These are phyloP conservation scores for Fulica atra DNA, from an alignment of 2,113 vertebrate genomes.

Conservation along the genomic window DNA sequence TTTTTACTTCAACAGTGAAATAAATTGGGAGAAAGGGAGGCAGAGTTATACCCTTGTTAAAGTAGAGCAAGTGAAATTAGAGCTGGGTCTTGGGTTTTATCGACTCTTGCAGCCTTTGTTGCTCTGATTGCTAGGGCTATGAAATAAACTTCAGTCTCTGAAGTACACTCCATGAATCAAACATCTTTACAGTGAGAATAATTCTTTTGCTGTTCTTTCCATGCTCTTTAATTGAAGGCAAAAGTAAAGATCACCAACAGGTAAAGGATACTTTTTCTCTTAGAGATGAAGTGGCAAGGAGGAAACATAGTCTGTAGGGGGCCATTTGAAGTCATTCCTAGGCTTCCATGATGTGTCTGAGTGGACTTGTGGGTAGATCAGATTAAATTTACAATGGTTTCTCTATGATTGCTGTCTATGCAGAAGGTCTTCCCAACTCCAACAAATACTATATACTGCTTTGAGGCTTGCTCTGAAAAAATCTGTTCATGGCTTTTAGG, in stretches of 20 bases:
- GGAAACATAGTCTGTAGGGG: not conserved
- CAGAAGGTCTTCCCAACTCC: not conserved
- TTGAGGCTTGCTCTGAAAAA: not conserved
- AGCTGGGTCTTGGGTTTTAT: not conserved
- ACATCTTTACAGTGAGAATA: not conserved
- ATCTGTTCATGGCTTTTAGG: not conserved
- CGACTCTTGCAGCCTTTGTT: not conserved
- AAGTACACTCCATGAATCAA: not conserved
- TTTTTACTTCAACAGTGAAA: not conserved
- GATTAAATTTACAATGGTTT: not conserved
- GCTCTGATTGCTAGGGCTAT: not conserved
- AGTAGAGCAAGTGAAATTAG: not conserved
- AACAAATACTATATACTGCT: not conserved
- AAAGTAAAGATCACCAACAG: not conserved
- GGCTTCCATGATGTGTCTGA: not conserved
- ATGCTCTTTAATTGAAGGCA: not conserved
- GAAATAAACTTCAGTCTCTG: not conserved
- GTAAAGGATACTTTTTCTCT: not conserved
- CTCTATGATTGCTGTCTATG: not conserved
- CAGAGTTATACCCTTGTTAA: not conserved
- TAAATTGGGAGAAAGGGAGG: not conserved
- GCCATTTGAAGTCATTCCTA: not conserved
- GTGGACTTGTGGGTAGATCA: not conserved
- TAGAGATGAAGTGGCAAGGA: not conserved
- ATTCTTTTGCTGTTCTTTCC: not conserved